phyloP scores from a whole-genome alignment of 2,888 invertebrate species.

The Tanypteryx hageni region DNA sequence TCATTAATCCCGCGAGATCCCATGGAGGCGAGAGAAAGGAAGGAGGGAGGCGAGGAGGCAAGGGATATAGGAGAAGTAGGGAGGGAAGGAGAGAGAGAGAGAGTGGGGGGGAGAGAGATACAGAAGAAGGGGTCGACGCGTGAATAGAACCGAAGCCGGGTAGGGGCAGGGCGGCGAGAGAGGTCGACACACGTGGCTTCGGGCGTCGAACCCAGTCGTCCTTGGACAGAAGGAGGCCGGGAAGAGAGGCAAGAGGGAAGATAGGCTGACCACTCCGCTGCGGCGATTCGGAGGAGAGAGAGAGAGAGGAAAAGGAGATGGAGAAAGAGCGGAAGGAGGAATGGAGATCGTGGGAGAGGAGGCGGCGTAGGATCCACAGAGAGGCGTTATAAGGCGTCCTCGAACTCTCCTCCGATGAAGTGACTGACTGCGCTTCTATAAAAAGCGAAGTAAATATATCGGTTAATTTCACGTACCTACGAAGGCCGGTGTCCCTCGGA shows the following conservation, averaged over 20 bases:
- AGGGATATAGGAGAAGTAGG: background rate
- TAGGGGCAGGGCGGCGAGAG: background rate
- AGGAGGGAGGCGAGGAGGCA: background rate
- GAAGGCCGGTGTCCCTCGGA: too few relatives aligned
- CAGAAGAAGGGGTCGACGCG: background rate
- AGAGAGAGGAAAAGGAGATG: background rate
- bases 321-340: background rate
- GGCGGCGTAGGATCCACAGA: background rate
- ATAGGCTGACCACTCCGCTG: background rate
- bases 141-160: too few relatives aligned
- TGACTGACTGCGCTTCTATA: too few relatives aligned
- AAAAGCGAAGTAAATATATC: too few relatives aligned
- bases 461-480: too few relatives aligned
- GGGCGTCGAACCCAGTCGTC: conserved; percentile 62
- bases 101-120: background rate
- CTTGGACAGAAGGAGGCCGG: conserved; percentile 46
- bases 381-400: background rate
- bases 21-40: background rate
- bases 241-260: background rate
- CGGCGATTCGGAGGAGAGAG: background rate
- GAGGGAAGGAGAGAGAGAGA: background rate
- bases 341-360: background rate
- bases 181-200: conserved; percentile 41
- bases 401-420: background rate
- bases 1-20: conserved; percentile 50